A percentile compares a stretch with the other conserved stretches of the same genome.
These are phyloP conservation scores for Habroteleia sp. DNA, from an alignment of 2,888 invertebrate genomes.

Conservation along the genomic window DNA sequence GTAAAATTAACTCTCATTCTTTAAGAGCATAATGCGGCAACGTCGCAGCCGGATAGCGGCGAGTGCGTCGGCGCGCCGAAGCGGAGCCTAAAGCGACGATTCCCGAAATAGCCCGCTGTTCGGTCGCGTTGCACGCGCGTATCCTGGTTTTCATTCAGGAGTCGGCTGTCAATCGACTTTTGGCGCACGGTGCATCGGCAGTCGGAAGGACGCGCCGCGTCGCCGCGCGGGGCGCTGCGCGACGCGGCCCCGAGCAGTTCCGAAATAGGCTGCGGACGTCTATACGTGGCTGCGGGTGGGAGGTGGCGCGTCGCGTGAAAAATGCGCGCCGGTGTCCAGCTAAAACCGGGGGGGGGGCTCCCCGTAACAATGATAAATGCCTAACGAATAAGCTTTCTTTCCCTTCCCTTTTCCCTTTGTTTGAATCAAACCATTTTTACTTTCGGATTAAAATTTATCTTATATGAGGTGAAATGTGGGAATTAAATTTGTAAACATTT, in stretches of 20 bases:
- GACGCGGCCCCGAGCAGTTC: slow-evolving; percentile 18
- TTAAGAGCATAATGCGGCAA: slow-evolving; percentile 16
- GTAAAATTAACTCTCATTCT: slow-evolving; percentile 19
- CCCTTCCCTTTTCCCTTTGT: too few relatives aligned
- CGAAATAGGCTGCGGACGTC: slow-evolving; percentile 31
- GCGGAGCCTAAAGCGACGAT: slow-evolving; percentile 37
- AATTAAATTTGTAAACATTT: too few relatives aligned
- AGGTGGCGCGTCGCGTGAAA: slow-evolving; percentile 26
- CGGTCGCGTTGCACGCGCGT: slow-evolving; percentile 41
- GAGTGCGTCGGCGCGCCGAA: slow-evolving; percentile 16
- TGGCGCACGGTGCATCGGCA: slow-evolving; percentile 52
- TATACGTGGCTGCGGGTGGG: slow-evolving; percentile 1
- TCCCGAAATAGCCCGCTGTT: slow-evolving; percentile 36
- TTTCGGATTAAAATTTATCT: too few relatives aligned
- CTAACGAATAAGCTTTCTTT: too few relatives aligned
- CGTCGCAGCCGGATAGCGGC: slow-evolving; percentile 18
- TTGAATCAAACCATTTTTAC: too few relatives aligned
- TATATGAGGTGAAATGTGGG: too few relatives aligned
- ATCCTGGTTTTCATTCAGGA: slow-evolving; percentile 62
- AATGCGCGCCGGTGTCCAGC: slow-evolving; percentile 14
- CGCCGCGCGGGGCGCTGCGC: slow-evolving; percentile 5
- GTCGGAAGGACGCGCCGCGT: slow-evolving; percentile 35
- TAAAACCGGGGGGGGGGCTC: slow-evolving; percentile 1
- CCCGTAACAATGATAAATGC: too few relatives aligned
- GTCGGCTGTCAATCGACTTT: slow-evolving; percentile 52